phyloP scores from a whole-genome alignment of 2,797 vertebrate species.

The Hydrophis major region DNA sequence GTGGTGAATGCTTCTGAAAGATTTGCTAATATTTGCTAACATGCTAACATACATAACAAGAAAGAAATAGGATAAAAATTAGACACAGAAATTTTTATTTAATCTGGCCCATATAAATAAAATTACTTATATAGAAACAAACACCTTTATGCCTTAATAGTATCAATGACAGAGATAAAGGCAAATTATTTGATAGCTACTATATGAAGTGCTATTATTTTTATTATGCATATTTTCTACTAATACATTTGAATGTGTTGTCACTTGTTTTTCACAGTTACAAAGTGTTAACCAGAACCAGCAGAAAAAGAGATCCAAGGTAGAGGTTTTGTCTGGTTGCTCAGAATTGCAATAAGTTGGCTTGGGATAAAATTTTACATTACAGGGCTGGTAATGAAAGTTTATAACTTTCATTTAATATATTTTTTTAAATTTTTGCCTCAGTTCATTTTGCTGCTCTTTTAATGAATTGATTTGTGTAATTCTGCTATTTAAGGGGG shows the following conservation, averaged over 20 bases:
- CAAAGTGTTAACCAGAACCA: slow-evolving; percentile 79
- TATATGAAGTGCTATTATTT: slow-evolving; percentile 8
- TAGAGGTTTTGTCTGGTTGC: slow-evolving; percentile 61
- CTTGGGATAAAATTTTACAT: not conserved
- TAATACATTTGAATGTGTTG: slow-evolving; percentile 27
- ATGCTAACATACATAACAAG: slow-evolving; percentile 20
- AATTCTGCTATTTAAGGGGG: not conserved
- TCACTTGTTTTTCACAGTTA: slow-evolving; percentile 69
- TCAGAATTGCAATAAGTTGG: not conserved
- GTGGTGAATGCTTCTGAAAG: not conserved
- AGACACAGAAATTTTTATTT: slow-evolving; percentile 39
- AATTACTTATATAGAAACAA: slow-evolving; percentile 22
- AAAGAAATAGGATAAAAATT: slow-evolving; percentile 37
- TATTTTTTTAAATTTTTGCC: not conserved
- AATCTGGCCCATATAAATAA: slow-evolving; percentile 36
- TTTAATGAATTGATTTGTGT: fast-evolving
- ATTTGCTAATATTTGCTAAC: slow-evolving; percentile 9
- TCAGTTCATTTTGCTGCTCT: not conserved
- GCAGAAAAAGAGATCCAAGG: slow-evolving; percentile 89
- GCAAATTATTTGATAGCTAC: not conserved
- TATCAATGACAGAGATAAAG: not conserved
- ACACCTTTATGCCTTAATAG: slow-evolving; percentile 14
- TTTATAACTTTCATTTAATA: not conserved
- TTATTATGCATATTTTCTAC: not conserved
- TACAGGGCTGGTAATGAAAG: not conserved